Conservation (phyloP, 2,888 invertebrate genomes). For the Andrena fulva region DNA sequence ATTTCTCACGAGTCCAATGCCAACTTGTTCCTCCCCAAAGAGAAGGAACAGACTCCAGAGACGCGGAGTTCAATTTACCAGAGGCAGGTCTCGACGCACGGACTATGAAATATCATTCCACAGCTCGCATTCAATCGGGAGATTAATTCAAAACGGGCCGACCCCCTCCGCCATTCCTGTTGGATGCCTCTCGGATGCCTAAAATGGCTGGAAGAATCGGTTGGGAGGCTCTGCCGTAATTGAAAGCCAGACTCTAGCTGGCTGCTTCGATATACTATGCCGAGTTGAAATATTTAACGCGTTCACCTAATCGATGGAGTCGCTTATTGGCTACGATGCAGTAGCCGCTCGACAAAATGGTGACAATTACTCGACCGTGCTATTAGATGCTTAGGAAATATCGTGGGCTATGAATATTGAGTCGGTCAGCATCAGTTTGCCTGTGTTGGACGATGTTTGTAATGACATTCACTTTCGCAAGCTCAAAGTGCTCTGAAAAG, state of each 20-base stretch:
- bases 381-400: not conserved
- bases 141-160: slow-evolving; percentile 8
- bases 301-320: slow-evolving; percentile 25
- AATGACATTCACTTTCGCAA: too few species aligned
- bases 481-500: too few species aligned
- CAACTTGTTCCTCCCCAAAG: too few species aligned
- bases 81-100: not conserved
- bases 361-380: slow-evolving; percentile 7
- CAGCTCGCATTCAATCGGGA: not conserved
- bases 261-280: not conserved
- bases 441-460: not conserved
- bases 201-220: slow-evolving; percentile 10
- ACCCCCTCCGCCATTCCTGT: slow-evolving; percentile 9
- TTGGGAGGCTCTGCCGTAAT: slow-evolving; percentile 22
- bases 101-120: slow-evolving; percentile 6
- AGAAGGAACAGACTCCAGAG: too few species aligned
- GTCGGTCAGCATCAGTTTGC: not conserved
- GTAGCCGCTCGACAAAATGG: not conserved
- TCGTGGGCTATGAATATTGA: slow-evolving; percentile 1
- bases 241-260: not conserved
- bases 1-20: too few species aligned
- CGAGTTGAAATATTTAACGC: slow-evolving; percentile 13
- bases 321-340: slow-evolving; percentile 24
- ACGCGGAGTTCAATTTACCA: not conserved
- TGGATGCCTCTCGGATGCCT: slow-evolving; percentile 27